Conservation (phyloP, 2,888 invertebrate genomes). For the Hirtodrosophila confusa region DNA sequence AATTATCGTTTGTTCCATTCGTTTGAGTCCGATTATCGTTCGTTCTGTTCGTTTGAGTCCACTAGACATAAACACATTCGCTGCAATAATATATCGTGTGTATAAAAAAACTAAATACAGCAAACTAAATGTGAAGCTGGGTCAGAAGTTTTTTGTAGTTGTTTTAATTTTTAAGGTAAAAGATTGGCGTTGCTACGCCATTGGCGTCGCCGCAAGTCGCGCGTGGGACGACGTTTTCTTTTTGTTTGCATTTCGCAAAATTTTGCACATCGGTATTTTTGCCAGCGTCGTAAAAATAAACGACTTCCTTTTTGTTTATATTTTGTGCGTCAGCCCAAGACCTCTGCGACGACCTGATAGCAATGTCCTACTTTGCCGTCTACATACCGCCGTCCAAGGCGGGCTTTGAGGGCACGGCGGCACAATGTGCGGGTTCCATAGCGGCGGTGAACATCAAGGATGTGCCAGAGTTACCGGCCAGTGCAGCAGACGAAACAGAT, state of each 20-base stretch:
- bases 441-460: conserved; percentile 54
- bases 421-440: conserved; percentile 62
- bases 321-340: background rate
- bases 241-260: conserved; percentile 10
- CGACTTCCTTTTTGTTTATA: background rate
- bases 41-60: too few relatives aligned
- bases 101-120: background rate
- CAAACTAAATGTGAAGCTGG: conserved; percentile 20
- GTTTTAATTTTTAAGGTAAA: conserved; percentile 14
- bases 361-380: conserved; percentile 63
- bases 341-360: background rate
- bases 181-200: background rate
- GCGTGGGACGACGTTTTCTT: conserved; percentile 23
- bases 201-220: conserved; percentile 35
- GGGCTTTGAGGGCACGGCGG: conserved; percentile 58
- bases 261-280: background rate
- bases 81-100: conserved; percentile 18
- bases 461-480: conserved; percentile 11
- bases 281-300: background rate
- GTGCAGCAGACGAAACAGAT: conserved; percentile 6
- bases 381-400: conserved; percentile 62
- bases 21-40: too few relatives aligned
- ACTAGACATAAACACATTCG: conserved; percentile 18
- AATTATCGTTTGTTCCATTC: too few relatives aligned
- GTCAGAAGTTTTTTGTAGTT: conserved; percentile 2